phyloP scores from a whole-genome alignment of 2,113 vertebrate genomes.

The Nerophis lumbriciformis region DNA sequence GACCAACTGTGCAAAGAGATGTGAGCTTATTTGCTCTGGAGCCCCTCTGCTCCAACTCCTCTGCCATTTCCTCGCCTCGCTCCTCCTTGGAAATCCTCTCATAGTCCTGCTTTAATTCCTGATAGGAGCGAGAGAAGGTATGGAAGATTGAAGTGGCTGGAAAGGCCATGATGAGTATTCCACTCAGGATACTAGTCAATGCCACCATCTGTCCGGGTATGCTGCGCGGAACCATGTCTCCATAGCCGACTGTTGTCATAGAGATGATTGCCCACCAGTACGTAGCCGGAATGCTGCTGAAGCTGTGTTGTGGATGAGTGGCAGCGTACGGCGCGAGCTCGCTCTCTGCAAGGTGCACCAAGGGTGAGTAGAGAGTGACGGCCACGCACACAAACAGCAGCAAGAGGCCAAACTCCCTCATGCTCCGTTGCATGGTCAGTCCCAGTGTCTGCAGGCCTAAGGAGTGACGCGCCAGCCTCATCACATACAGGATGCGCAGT shows the following conservation, averaged over 20 bases:
- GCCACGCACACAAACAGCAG: slow-evolving; percentile 89
- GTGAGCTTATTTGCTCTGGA: slow-evolving; percentile 16
- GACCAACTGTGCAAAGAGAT: not conserved
- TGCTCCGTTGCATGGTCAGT: slow-evolving; percentile 83
- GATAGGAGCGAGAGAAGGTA: slow-evolving; percentile 90
- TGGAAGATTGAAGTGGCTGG: slow-evolving; percentile 96
- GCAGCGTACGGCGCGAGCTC: slow-evolving; percentile 69
- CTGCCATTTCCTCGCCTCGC: slow-evolving; percentile 37
- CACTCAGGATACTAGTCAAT: slow-evolving; percentile 90
- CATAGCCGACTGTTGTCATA: slow-evolving; percentile 95
- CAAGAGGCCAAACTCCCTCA: slow-evolving; percentile 85
- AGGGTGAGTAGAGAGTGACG: slow-evolving; percentile 85
- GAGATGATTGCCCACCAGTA: slow-evolving; percentile 99
- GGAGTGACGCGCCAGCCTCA: slow-evolving; percentile 91
- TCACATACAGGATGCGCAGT: slow-evolving; percentile 89
- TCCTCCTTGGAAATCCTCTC: slow-evolving; percentile 75
- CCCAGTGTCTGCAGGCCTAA: slow-evolving; percentile 91
- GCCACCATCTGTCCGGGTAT: slow-evolving; percentile 91
- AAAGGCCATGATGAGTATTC: slow-evolving; percentile 97
- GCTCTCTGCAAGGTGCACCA: slow-evolving; percentile 88
- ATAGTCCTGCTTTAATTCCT: slow-evolving; percentile 84
- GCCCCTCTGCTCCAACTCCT: slow-evolving; percentile 19
- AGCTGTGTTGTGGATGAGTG: slow-evolving; percentile 78
- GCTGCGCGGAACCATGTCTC: slow-evolving; percentile 92
- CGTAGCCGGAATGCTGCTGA: slow-evolving; percentile 91